Percentiles rank a stretch among this genome's conserved stretches.
phyloP scores from a whole-genome alignment of 2,797 vertebrate species.

The Liparis tanakae region DNA sequence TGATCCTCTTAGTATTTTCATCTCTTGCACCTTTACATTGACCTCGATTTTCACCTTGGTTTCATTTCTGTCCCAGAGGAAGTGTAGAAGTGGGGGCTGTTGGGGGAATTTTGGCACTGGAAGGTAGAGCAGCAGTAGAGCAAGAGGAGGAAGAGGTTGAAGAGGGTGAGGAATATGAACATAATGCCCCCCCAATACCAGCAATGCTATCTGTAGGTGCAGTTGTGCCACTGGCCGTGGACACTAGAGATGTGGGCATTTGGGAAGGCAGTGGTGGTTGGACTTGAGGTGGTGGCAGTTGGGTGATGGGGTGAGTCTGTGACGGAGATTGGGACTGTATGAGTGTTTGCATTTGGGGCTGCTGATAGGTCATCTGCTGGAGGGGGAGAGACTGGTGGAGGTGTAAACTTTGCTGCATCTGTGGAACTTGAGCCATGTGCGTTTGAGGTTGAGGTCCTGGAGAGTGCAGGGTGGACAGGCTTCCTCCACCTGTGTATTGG shows the following conservation, averaged over 20 bases:
- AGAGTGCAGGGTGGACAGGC: conserved; percentile 64
- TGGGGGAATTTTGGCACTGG: conserved; percentile 85
- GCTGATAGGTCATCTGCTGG: conserved; percentile 78
- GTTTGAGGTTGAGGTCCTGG: conserved; percentile 66
- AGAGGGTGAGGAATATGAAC: conserved; percentile 79
- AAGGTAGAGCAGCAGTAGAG: conserved; percentile 85
- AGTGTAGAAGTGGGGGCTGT: conserved; percentile 79
- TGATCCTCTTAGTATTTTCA: conserved; percentile 37
- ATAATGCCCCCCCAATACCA: conserved; percentile 62
- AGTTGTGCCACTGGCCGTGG: conserved; percentile 58
- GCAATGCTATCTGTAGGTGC: conserved; percentile 63
- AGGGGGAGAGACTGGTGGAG: conserved; percentile 77
- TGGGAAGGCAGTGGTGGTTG: conserved; percentile 76
- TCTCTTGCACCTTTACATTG: conserved; percentile 51
- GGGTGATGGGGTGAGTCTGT: conserved; percentile 64
- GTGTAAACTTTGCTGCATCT: conserved; percentile 76
- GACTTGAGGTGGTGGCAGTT: conserved; percentile 70
- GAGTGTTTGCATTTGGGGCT: conserved; percentile 69
- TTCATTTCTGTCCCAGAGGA: conserved; percentile 83
- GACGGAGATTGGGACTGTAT: conserved; percentile 64
- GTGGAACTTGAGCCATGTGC: conserved; percentile 68
- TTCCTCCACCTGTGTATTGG: conserved; percentile 70
- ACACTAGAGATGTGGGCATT: conserved; percentile 62
- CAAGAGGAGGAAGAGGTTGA: conserved; percentile 78
- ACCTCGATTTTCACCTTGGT: conserved; percentile 51